Evolutionary conservation across 2,888 invertebrate species (phyloP), one percentile per base, ranked within the genome.

Genomic region (Theodoxus fluviatilis): DNA sequence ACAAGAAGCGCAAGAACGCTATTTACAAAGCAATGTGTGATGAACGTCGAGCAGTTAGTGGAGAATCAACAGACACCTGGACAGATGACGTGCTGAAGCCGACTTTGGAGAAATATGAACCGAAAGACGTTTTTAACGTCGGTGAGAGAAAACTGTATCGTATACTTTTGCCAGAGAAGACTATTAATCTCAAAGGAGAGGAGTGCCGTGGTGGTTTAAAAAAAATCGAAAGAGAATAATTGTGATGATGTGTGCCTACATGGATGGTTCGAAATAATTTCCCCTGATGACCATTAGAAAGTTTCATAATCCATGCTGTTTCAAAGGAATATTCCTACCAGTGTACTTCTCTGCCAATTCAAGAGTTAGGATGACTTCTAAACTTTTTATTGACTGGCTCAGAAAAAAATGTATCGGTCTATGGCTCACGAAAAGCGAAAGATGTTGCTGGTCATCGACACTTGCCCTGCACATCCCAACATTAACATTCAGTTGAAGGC

Each of bases 221-320:
- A 65, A 57, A 68, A 40, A 76, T 75, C 43, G 75, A 76, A 52
- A 59, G 77, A 37, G 77, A 37, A 40, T 76, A 25, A 73, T 74
- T 18, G 47, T 74, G 25, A 25, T 70, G 15, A n/a, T 68, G 1
- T 70, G 73, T 61, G 37, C 49, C 28, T 75, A 75, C 49, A 67
- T 70, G 69, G 66, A 64, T 33, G 72, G 74, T 33, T 59, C 64
- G 22, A 70, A 76, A 35, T 76, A 75, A 61, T 35, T 71, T n/a
- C 68, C 66, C 55, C 70, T 73, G 28, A 47, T 76, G 12, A 65
- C 73, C n/a, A 73, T 76, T 49, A 75, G 73, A 31, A 73, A 76
- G 59, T 69, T 63, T 47, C 59, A 66, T 35, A 68, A 63, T 43
- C 71, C 73, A 57, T 59, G 67, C 18, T 73, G 73, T 61, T 73